Evolutionary conservation across 1,140 invertebrate species (phyloP), one percentile per base, ranked within the genome.

Genomic region (Ips typographus): DNA sequence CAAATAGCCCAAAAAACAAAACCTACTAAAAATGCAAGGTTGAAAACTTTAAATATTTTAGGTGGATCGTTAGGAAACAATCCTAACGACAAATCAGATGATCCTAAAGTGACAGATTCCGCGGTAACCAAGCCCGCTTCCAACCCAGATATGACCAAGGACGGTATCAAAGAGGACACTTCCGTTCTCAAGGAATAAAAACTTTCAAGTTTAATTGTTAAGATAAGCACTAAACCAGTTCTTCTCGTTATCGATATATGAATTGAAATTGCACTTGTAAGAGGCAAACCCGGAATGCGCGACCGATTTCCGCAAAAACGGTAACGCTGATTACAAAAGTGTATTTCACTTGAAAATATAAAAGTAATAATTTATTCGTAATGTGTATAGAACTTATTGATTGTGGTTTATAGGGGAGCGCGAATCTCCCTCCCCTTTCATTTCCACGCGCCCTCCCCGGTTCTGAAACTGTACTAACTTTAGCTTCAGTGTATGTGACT

Each of bases 41-140:
- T 22, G 22, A 22, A 22, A 22, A 22, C 22, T 22, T 22, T 22
- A 0, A 22, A 22, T 70, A 40, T 72, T 69, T 42, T 40, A 75
- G 73, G 68, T 56, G 65, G 75, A 63, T 70, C 64, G 43, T 62
- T 73, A 61, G 62, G 74, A 49, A 73, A 69, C 49, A 49, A 52
- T 57, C 78, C 78, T 70, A 74, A 57, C 37, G 77, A 79, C 49
- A 78, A 79, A 73, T 39, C 65, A 2, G 78, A 79, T 22, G 78
- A 79, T 40, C 40, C 60, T 36, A 75, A 75, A 60, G 58, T 67
- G 37, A 39, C 72, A 4, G 68, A 65, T 6, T 58, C 63, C 40
- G 53, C 61, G 40, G 37, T 69, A 22, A 22, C 22, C 22, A 22
- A 22, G 22, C 22, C 22, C 22, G 22, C 22, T 22, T 22, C 22